phyloP scores from a whole-genome alignment of 2,113 vertebrate species.

The Microcebus lehilahytsara region DNA sequence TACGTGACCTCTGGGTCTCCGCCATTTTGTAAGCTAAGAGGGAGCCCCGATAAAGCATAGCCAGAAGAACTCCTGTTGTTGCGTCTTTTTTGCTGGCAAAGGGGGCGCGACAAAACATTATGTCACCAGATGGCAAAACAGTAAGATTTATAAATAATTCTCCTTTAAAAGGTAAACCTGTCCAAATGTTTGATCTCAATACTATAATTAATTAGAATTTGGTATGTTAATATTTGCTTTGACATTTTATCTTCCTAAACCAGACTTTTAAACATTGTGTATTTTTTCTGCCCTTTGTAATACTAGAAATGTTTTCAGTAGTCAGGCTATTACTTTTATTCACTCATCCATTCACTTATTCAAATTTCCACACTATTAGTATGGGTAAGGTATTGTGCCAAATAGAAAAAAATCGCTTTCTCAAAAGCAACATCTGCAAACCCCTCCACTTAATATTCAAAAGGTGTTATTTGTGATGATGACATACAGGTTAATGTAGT shows the following conservation, averaged over 20 bases:
- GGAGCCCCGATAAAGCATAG: too few relatives aligned
- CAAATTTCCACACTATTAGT: background rate
- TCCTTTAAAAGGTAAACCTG: background rate
- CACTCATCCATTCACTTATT: background rate
- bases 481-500: background rate
- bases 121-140: background rate
- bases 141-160: conserved; percentile 23
- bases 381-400: background rate
- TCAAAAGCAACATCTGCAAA: background rate
- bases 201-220: background rate
- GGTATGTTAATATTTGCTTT: background rate
- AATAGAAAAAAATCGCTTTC: background rate
- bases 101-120: too few relatives aligned
- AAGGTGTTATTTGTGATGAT: background rate
- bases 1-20: too few relatives aligned
- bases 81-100: too few relatives aligned
- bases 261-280: background rate
- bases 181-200: background rate
- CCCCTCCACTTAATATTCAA: background rate
- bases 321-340: background rate
- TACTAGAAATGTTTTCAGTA: background rate
- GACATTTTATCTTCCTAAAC: conserved; percentile 15
- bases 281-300: background rate
- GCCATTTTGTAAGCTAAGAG: too few relatives aligned
- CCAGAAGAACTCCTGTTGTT: too few relatives aligned